Percentiles rank a stretch among this genome's conserved stretches.
Evolutionary conservation across 2,113 vertebrate species (phyloP).

Genomic region (Notothenia coriiceps): DNA sequence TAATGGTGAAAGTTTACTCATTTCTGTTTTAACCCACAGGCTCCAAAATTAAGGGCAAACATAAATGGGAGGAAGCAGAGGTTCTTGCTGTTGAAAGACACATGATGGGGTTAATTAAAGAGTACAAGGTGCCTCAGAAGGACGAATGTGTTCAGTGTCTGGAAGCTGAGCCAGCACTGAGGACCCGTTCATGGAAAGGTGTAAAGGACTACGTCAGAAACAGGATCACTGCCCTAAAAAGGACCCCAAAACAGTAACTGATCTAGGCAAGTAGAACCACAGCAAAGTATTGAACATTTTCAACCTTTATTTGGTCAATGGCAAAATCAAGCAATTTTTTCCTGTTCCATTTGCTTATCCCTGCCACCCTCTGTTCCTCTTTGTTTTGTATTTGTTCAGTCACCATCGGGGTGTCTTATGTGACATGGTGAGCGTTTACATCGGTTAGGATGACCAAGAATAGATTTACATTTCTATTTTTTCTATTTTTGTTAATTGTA

Average conservation of each 20-base stretch:
- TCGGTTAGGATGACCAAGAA: neutral
- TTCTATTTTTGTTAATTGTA: neutral
- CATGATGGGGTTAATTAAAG: conserved; percentile 66
- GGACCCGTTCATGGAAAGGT: conserved; percentile 67
- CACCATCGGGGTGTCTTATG: neutral
- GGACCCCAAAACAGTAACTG: neutral
- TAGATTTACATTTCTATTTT: neutral
- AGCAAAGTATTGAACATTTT: neutral
- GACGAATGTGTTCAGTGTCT: conserved; percentile 71
- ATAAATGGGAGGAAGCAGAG: conserved; percentile 59
- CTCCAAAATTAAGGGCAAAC: conserved; percentile 22
- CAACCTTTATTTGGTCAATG: neutral
- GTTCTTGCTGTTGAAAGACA: conserved; percentile 70
- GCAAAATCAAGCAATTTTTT: neutral
- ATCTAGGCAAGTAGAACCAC: neutral
- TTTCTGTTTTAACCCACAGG: conserved; percentile 1
- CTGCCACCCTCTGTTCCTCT: neutral
- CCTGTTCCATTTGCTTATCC: no score
- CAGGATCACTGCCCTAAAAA: conserved; percentile 71
- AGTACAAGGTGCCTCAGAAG: conserved; percentile 69
- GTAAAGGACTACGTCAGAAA: conserved; percentile 76
- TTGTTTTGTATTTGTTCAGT: neutral
- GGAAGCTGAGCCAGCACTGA: conserved; percentile 63
- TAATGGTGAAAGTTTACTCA: neutral
- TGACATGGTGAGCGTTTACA: neutral